Percentiles rank a stretch among this genome's conserved stretches.
These are phyloP conservation scores for Homarus gammarus DNA, from an alignment of 2,888 invertebrate genomes.

Conservation along the genomic window DNA sequence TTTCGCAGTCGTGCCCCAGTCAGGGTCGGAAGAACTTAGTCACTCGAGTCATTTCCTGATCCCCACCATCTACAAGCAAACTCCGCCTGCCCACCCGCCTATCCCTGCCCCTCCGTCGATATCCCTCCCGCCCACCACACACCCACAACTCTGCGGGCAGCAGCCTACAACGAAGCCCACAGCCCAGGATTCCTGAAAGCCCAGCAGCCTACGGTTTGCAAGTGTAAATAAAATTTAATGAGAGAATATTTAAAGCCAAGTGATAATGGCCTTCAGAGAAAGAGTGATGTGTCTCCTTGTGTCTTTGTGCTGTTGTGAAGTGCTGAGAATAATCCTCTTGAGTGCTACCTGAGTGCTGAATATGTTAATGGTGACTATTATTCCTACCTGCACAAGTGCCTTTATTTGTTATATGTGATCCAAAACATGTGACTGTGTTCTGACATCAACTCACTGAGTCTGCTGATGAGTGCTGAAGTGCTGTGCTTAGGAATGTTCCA, in stretches of 20 bases:
- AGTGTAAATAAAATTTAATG: neutral
- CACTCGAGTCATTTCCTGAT: conserved; percentile 68
- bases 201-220: neutral
- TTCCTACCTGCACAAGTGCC: neutral
- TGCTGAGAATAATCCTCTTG: neutral
- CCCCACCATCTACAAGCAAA: conserved; percentile 64
- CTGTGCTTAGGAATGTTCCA: neutral
- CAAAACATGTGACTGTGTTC: neutral
- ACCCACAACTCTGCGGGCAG: conserved; percentile 30
- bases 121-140: conserved; percentile 37
- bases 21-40: conserved; percentile 67
- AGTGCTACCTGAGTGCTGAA: neutral
- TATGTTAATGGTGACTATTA: neutral
- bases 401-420: neutral
- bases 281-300: neutral
- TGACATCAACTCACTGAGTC: neutral
- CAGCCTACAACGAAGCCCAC: conserved; percentile 32
- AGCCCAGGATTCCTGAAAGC: conserved; percentile 1
- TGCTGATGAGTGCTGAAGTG: neutral
- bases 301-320: neutral
- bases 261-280: neutral
- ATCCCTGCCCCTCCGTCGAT: conserved; percentile 29
- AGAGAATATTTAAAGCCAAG: neutral
- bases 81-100: conserved; percentile 43
- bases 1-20: conserved; percentile 33